These are phyloP conservation scores for Arctia plantaginis DNA, from an alignment of 2,888 invertebrate genomes.

Conservation along the genomic window DNA sequence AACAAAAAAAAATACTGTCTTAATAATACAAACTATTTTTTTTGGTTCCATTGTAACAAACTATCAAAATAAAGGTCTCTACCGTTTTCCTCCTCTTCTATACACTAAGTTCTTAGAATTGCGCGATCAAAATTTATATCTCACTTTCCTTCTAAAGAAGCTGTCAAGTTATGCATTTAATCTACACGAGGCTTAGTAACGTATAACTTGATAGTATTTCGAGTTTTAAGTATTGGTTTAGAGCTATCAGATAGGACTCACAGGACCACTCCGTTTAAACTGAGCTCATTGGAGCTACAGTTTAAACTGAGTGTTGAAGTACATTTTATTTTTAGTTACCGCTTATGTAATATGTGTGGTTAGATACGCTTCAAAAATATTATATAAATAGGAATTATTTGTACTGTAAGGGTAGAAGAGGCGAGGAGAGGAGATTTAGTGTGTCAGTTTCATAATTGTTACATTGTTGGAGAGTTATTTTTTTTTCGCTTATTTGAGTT, in stretches of 20 bases:
- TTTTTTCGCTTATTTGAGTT: too few relatives aligned
- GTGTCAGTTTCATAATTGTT: neutral
- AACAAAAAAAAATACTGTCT: neutral
- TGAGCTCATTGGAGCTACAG: neutral
- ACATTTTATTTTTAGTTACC: neutral
- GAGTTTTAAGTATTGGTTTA: too few relatives aligned
- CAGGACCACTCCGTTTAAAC: too few relatives aligned
- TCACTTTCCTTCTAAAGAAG: constrained; percentile 5
- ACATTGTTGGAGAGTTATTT: too few relatives aligned
- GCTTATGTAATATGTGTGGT: neutral
- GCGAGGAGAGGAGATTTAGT: neutral
- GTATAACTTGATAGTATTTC: neutral
- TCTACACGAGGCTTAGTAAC: neutral
- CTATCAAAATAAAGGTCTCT: neutral
- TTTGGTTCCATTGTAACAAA: neutral
- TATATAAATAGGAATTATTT: neutral
- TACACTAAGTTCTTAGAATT: constrained; percentile 1
- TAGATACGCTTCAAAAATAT: neutral
- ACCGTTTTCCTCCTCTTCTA: constrained; percentile 11
- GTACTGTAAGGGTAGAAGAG: neutral
- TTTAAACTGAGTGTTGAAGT: neutral
- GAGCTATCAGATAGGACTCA: too few relatives aligned
- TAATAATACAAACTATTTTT: neutral
- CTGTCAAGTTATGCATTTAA: constrained; percentile 3
- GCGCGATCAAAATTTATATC: neutral